Evolutionary conservation across 2,113 vertebrate genomes (phyloP), one percentile per base, ranked within the genome.

Genomic region (Sebastes fasciatus): DNA sequence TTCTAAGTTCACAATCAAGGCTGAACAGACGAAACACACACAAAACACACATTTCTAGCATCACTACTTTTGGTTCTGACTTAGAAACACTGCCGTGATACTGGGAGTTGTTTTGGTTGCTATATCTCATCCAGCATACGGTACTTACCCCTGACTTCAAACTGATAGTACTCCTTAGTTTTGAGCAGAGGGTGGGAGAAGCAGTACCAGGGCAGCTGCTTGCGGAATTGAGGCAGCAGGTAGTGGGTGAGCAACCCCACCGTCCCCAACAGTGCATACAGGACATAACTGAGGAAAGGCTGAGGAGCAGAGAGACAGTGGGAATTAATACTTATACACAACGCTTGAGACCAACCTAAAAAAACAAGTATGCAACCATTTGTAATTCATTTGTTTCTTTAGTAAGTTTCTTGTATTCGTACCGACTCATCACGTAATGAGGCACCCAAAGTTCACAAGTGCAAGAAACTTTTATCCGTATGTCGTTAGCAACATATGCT

Each of bases 151-250:
- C 97, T 95, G 86, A 99, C 98, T 96, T 99, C 98, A 88, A 99
- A 99, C 74, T 99, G 98, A 84, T 97, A 98, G 83, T 99, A 99
- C 90, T 99, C 98, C 90, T 96, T 96, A 11, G 97, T 98, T 96
- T 98, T 99, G 92, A 99, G 96, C 92, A 99, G 95, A 0, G 98
- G 98, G 73, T 98, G 98, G 49, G 98, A 98, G 95, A 99, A 99
- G 91, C 97, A 99, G 91, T 97, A 97, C 98, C 98, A 99, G 3
- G 98, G 98, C 64, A 98, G 96, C 94, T 99, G 98, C 88, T 99
- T 99, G 65, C 98, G 96, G 54, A 99, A 94, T 84, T 99, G 98
- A 87, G 98, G 98, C 93, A 99, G 94, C 89, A 99, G 94, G 70
- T 99, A 99, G 95, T 99, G 98, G 63, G 97, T 98, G 84, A 98